Evolutionary conservation across 2,113 vertebrate species (phyloP).

Genomic region (Calidris pugnax): DNA sequence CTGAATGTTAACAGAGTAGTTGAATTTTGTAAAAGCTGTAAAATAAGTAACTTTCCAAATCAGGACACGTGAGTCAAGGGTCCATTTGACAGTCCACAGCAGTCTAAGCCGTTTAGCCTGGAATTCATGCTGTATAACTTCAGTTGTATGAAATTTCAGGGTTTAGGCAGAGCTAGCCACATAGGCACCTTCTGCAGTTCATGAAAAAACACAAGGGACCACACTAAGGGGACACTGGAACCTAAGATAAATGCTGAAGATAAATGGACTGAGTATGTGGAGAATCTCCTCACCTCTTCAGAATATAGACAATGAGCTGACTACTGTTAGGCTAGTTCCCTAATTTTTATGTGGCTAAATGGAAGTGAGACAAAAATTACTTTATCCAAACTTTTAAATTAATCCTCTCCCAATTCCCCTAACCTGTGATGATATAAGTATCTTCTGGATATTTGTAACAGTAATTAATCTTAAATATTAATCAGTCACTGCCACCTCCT

Average conservation of each 20-base stretch:
- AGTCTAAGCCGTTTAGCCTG: not conserved
- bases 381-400: not conserved
- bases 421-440: not conserved
- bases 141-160: not conserved
- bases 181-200: not conserved
- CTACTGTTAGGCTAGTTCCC: not conserved
- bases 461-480: not conserved
- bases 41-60: not conserved
- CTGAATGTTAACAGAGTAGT: not conserved
- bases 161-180: not conserved
- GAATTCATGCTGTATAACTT: not conserved
- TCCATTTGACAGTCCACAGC: not conserved
- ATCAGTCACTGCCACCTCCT: not conserved
- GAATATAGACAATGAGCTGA: not conserved
- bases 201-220: not conserved
- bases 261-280: not conserved
- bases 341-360: not conserved
- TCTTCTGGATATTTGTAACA: not conserved
- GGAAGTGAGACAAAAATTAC: not conserved
- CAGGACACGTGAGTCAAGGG: not conserved
- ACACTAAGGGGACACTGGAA: not conserved
- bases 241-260: not conserved
- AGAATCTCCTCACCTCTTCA: not conserved
- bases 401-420: not conserved
- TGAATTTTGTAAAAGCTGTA: not conserved